Percentiles rank a stretch among this genome's conserved stretches.
Evolutionary conservation across 1,140 invertebrate species (phyloP).

Genomic region (Dendrolimus punctatus): DNA sequence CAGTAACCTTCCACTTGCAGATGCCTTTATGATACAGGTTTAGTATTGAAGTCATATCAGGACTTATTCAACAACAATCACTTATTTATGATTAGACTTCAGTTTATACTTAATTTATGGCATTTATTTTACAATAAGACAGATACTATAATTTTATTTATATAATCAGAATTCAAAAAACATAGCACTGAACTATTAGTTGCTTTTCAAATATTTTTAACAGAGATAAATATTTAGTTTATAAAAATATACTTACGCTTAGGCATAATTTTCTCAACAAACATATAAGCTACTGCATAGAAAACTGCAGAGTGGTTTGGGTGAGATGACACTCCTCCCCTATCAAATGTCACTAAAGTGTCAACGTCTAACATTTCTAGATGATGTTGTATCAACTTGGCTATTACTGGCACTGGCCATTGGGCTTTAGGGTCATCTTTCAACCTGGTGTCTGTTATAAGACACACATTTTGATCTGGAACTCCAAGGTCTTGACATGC

Average conservation of each 20-base stretch:
- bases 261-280: conserved; percentile 82
- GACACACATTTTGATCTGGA: conserved; percentile 79
- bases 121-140: too few species aligned
- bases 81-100: too few species aligned
- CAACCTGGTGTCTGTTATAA: conserved; percentile 80
- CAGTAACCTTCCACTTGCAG: too few species aligned
- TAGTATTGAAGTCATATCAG: too few species aligned
- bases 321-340: conserved; percentile 90
- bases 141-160: too few species aligned
- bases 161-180: too few species aligned
- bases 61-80: too few species aligned
- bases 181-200: too few species aligned
- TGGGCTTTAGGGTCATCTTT: conserved; percentile 81
- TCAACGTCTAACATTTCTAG: conserved; percentile 84
- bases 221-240: too few species aligned
- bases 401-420: conserved; percentile 84
- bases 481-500: conserved; percentile 87
- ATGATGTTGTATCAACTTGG: conserved; percentile 80
- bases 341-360: conserved; percentile 93
- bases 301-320: conserved; percentile 90
- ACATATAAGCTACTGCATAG: conserved; percentile 83
- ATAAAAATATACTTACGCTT: conserved; percentile 42
- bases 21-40: too few species aligned
- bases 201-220: too few species aligned
- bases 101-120: too few species aligned